Evolutionary conservation across 2,888 invertebrate species (phyloP), one percentile per base, ranked within the genome.

Genomic region (Eretmocerus hayati): DNA sequence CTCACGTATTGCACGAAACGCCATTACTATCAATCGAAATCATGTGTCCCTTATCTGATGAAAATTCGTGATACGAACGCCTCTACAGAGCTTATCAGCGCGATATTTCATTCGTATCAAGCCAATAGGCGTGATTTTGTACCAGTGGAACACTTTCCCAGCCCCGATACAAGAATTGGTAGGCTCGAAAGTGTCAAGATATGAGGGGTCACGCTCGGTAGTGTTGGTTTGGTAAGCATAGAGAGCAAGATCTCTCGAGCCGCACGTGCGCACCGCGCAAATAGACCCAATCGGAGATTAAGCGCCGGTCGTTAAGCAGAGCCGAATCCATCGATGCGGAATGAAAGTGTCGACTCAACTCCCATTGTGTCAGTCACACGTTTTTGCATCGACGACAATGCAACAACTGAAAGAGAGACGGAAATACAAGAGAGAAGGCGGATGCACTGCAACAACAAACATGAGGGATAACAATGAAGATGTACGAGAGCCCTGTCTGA

Each of bases 261-360:
- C 45, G 44, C 50, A 46, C 43, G 52, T 52, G 52, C 52, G 42
- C 19, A 15, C 18, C 23, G 48, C 48, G 42, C 40, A 52, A 52
- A 52, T 43, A 52, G 39, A 46, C 16, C 46, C 52, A 49, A 49
- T 52, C 39, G 42, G 26, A 46, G 52, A 52, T 52, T 46, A 46
- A 49, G 39, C 40, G 31, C 36, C 40, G 48, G 40, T 53, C 47
- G 44, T 50, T 53, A 53, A 49, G 36, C 46, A 42, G 32, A 47
- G 26, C 22, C 23, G 49, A 26, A 52, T n/a, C 38, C 48, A 47
- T 46, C 44, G 49, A 53, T 41, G 53, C 44, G 47, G 47, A 53
- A 53, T 26, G 26, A 47, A 44, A 47, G 47, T 42, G 44, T 47
- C 42, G 44, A 46, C 23, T 38, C 19, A 9, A 13, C 37, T 48